Conservation (phyloP, 2,797 vertebrate genomes). For the Ambastaia sidthimunki region DNA sequence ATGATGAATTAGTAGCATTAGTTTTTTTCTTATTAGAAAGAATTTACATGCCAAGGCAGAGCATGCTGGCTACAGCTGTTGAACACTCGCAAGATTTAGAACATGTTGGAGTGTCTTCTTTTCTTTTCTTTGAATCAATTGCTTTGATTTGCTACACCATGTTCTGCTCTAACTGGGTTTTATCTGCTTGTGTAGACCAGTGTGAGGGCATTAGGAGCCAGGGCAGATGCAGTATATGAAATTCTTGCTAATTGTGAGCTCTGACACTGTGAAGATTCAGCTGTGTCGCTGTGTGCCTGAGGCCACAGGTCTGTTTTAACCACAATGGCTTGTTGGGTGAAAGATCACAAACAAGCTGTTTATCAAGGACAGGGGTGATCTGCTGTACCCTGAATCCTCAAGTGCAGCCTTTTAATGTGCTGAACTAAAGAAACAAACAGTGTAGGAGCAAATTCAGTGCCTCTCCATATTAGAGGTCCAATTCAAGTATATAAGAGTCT, state of each 20-base stretch:
- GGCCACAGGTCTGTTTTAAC: constrained; percentile 15
- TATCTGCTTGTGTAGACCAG: not conserved
- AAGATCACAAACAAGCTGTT: constrained; percentile 17
- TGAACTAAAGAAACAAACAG: not conserved
- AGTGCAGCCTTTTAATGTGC: not conserved
- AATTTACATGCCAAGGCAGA: constrained; percentile 40
- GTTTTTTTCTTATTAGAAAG: constrained; percentile 44
- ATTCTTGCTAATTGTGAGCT: not conserved
- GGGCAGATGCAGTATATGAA: constrained; percentile 1
- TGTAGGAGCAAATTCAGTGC: constrained; percentile 8
- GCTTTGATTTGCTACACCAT: not conserved
- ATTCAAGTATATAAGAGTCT: constrained; percentile 3
- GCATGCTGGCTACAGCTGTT: constrained; percentile 36
- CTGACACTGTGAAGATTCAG: constrained; percentile 31
- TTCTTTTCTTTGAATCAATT: not conserved
- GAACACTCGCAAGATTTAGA: constrained; percentile 1
- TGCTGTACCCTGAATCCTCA: not conserved
- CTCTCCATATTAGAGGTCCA: not conserved
- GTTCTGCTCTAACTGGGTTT: not conserved
- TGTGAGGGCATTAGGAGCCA: not conserved
- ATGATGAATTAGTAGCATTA: constrained; percentile 58
- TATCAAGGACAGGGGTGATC: not conserved
- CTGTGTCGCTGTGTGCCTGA: constrained; percentile 23
- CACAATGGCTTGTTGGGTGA: constrained; percentile 12
- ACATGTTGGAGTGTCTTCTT: constrained; percentile 20